Evolutionary conservation across 2,797 vertebrate genomes (phyloP).

Genomic region (Notolepis coatsorum): DNA sequence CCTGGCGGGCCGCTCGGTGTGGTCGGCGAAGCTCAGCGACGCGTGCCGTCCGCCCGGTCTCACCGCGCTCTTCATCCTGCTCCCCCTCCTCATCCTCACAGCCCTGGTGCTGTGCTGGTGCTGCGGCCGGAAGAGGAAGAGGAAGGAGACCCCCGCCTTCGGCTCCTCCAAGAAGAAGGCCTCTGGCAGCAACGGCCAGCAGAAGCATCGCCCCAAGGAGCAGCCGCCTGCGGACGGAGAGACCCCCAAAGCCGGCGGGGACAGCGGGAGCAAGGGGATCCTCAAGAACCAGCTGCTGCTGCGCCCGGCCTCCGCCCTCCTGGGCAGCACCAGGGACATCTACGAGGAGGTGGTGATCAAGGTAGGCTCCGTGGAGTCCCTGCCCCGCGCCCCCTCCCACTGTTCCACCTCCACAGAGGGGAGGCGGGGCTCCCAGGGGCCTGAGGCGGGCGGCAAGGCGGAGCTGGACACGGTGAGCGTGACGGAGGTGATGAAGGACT

Average conservation of each 20-base stretch:
- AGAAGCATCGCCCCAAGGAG: slow-evolving; percentile 53
- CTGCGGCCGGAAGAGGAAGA: slow-evolving; percentile 81
- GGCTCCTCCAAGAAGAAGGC: slow-evolving; percentile 65
- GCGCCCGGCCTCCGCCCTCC: slow-evolving; percentile 70
- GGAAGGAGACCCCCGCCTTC: slow-evolving; percentile 61
- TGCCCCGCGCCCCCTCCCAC: slow-evolving; percentile 37
- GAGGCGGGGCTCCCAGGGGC: slow-evolving; percentile 57
- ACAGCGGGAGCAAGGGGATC: slow-evolving; percentile 58
- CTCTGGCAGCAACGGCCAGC: slow-evolving; percentile 50
- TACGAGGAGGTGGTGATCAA: slow-evolving; percentile 90
- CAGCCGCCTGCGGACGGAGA: slow-evolving; percentile 13
- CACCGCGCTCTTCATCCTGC: slow-evolving; percentile 85
- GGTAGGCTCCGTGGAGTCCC: slow-evolving; percentile 78
- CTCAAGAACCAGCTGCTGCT: slow-evolving; percentile 81
- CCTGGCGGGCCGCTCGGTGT: slow-evolving; percentile 61
- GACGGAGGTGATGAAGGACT: slow-evolving; percentile 91
- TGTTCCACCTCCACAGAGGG: slow-evolving; percentile 56
- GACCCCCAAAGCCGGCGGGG: slow-evolving; percentile 19
- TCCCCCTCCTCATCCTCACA: slow-evolving; percentile 82
- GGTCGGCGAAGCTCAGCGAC: slow-evolving; percentile 64
- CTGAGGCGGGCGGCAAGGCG: slow-evolving; percentile 52
- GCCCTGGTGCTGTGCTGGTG: slow-evolving; percentile 83
- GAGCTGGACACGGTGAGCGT: slow-evolving; percentile 87
- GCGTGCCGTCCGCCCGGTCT: slow-evolving; percentile 80
- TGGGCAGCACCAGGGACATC: slow-evolving; percentile 85